Evolutionary conservation across 2,797 vertebrate genomes (phyloP).

Genomic region (Pipistrellus pygmaeus): DNA sequence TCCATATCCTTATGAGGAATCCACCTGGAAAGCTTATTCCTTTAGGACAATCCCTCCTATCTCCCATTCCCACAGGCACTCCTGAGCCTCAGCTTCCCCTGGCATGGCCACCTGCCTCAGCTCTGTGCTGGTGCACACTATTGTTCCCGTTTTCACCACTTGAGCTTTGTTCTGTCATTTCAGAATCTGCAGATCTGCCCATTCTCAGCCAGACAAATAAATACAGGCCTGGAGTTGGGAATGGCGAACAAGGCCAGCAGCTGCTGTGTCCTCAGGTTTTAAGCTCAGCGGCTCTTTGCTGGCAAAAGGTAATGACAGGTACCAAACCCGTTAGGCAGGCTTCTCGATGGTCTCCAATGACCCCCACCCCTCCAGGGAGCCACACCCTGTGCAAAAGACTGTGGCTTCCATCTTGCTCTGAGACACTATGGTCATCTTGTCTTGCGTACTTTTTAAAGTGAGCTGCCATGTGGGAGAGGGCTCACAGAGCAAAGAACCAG

Average conservation of each 20-base stretch:
- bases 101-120: accelerated
- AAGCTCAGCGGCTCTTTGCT: neutral
- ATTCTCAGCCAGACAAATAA: neutral
- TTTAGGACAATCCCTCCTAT: neutral
- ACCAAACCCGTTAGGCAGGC: neutral
- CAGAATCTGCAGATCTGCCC: neutral
- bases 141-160: neutral
- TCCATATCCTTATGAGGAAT: neutral
- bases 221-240: neutral
- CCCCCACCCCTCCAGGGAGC: neutral
- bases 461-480: neutral
- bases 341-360: neutral
- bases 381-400: neutral
- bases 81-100: neutral
- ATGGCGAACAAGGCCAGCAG: neutral
- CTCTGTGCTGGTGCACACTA: neutral
- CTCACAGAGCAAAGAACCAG: neutral
- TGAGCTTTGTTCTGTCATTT: neutral
- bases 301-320: neutral
- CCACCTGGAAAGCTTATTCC: neutral
- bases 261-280: neutral
- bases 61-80: neutral
- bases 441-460: neutral
- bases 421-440: neutral
- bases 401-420: neutral